Evolutionary conservation across 2,797 vertebrate species (phyloP).

Genomic region (Hydrophis major): DNA sequence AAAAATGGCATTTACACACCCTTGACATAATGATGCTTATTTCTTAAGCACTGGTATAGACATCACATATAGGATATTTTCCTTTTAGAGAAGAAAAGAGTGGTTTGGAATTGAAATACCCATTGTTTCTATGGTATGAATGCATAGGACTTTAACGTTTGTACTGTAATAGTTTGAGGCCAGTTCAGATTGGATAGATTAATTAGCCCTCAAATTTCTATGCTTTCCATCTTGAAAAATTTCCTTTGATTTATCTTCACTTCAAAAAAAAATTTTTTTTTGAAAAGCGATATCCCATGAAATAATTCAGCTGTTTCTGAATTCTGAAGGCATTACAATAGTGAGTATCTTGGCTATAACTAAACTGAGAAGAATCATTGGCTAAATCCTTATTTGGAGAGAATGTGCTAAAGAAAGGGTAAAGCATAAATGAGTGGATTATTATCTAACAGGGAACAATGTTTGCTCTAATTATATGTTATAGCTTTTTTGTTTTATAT

Average conservation of each 20-base stretch:
- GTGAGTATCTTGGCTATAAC: background rate
- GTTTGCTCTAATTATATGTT: background rate
- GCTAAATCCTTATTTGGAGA: background rate
- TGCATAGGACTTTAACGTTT: background rate
- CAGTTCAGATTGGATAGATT: background rate
- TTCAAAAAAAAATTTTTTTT: background rate
- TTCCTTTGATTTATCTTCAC: background rate
- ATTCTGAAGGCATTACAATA: background rate
- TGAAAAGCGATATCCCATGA: background rate
- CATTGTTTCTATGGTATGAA: background rate
- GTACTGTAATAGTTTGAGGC: background rate
- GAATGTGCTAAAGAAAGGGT: background rate
- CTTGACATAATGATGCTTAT: background rate
- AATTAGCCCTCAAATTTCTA: background rate
- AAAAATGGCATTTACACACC: background rate
- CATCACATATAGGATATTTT: background rate
- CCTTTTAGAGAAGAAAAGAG: background rate
- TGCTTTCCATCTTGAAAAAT: background rate
- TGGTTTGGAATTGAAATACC: background rate
- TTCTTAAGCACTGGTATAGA: background rate
- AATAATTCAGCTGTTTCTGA: background rate
- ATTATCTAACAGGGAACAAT: background rate
- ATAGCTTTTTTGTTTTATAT: background rate
- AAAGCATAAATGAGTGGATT: background rate
- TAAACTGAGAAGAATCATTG: background rate